phyloP scores from a whole-genome alignment of 2,113 vertebrate species.

The Panurus biarmicus region DNA sequence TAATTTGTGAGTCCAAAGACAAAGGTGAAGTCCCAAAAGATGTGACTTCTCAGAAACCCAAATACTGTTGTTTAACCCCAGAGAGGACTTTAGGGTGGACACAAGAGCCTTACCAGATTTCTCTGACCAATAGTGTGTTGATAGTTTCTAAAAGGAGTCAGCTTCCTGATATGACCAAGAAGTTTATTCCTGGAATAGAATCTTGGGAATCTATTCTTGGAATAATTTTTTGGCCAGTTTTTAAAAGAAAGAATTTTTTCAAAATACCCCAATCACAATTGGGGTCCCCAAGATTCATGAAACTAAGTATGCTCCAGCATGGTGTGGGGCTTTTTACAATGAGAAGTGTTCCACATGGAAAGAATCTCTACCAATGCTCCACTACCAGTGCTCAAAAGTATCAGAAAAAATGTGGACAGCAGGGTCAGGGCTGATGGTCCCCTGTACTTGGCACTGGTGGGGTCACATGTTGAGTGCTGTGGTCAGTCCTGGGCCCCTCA shows the following conservation, averaged over 20 bases:
- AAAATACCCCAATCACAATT: not conserved
- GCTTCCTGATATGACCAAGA: not conserved
- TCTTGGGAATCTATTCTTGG: not conserved
- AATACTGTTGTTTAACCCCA: not conserved
- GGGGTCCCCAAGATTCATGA: not conserved
- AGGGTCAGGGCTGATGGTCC: too few species aligned
- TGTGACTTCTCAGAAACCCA: not conserved
- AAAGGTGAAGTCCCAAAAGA: not conserved
- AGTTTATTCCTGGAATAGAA: not conserved
- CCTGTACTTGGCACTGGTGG: not conserved
- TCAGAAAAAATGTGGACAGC: not conserved
- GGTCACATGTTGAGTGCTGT: accelerated
- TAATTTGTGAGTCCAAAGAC: not conserved
- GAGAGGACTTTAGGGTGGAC: not conserved
- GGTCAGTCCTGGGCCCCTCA: not conserved
- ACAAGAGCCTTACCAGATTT: not conserved
- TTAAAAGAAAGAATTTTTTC: not conserved
- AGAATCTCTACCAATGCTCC: accelerated
- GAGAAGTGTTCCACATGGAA: not conserved
- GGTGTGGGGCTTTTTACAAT: not conserved
- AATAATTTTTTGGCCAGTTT: not conserved
- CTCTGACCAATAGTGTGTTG: not conserved
- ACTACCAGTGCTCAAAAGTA: not conserved
- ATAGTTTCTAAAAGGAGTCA: not conserved
- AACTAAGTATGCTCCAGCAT: not conserved